Percentiles rank a stretch among this genome's conserved stretches.
Evolutionary conservation across 2,113 vertebrate species (phyloP).

Genomic region (Prunella himalayana): DNA sequence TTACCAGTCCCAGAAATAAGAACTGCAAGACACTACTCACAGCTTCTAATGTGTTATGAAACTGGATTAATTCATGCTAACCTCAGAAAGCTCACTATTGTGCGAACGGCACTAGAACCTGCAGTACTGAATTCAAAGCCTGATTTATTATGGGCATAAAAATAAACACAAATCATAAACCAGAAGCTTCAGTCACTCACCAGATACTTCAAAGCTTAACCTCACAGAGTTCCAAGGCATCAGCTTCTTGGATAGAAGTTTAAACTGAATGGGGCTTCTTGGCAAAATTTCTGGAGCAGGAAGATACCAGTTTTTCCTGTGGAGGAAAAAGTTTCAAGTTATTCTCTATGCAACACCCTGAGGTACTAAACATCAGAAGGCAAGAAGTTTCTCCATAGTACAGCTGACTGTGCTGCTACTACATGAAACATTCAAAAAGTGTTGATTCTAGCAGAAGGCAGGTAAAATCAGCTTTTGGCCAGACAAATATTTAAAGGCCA

Average conservation of each 20-base stretch:
- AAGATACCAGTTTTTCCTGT: constrained; percentile 96
- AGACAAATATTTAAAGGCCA: background rate
- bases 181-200: constrained; percentile 57
- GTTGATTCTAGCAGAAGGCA: background rate
- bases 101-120: background rate
- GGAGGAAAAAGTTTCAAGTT: background rate
- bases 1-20: background rate
- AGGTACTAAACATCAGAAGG: background rate
- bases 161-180: background rate
- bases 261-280: constrained; percentile 78
- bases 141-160: background rate
- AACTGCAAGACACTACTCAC: background rate
- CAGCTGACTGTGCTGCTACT: background rate
- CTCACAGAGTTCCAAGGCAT: constrained; percentile 80
- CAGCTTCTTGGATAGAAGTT: constrained; percentile 82
- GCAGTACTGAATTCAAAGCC: background rate
- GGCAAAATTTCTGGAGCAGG: constrained; percentile 83
- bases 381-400: background rate
- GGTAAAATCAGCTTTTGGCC: background rate
- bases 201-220: constrained; percentile 86
- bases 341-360: background rate
- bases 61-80: background rate
- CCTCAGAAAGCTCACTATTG: background rate
- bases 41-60: background rate
- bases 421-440: background rate